Percentiles rank a stretch among this genome's conserved stretches.
phyloP scores from a whole-genome alignment of 1,140 invertebrate species.

The Rhopalosiphum padi region DNA sequence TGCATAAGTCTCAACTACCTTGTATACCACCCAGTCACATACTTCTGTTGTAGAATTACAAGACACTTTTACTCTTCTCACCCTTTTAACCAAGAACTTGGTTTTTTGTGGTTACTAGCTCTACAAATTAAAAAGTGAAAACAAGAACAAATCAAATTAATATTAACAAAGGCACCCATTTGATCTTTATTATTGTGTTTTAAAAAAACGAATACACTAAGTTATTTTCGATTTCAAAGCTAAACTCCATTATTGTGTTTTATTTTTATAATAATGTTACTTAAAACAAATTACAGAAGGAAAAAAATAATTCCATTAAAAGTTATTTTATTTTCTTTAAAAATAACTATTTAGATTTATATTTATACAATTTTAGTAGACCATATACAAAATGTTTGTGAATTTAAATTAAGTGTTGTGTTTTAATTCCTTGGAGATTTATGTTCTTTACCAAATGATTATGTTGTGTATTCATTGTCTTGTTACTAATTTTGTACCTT shows the following conservation, averaged over 20 bases:
- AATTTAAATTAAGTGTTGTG: background rate
- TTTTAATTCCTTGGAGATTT: background rate
- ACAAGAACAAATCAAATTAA: background rate
- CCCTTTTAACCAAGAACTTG: background rate
- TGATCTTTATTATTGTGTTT: background rate
- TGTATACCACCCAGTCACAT: background rate
- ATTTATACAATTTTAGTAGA: background rate
- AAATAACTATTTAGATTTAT: background rate
- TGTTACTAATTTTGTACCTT: background rate
- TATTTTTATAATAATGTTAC: background rate
- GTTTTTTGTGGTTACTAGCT: background rate
- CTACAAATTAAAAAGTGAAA: background rate
- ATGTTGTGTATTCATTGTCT: background rate
- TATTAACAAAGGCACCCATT: background rate
- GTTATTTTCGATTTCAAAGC: background rate
- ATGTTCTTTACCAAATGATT: background rate
- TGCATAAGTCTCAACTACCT: background rate
- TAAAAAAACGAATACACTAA: background rate
- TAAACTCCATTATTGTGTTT: background rate
- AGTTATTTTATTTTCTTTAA: background rate
- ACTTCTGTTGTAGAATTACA: background rate
- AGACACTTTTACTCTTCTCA: background rate
- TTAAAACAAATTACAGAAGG: background rate
- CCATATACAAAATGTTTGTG: background rate
- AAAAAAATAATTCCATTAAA: background rate